Evolutionary conservation across 2,888 invertebrate species (phyloP).

Genomic region (Sylvicola cinctus): DNA sequence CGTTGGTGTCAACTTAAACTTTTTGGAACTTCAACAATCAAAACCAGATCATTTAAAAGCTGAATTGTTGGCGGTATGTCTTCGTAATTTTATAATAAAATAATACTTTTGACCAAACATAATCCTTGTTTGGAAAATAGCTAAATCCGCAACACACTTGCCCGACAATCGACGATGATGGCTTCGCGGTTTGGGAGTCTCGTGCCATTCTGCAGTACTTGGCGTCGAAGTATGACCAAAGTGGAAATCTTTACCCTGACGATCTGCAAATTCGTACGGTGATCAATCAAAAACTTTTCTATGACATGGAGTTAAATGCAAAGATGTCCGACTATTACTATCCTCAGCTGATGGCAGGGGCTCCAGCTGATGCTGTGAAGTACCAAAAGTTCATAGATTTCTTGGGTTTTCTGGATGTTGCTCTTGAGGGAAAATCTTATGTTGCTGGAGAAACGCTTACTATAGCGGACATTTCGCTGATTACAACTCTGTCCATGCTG

Average conservation of each 20-base stretch:
- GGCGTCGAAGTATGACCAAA: constrained; percentile 58
- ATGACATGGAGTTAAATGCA: constrained; percentile 54
- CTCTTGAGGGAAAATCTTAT: constrained; percentile 42
- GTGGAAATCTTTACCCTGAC: constrained; percentile 50
- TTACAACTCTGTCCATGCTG: constrained; percentile 45
- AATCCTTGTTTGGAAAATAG: constrained; percentile 23
- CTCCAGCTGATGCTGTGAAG: constrained; percentile 42
- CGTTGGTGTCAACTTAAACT: too few relatives aligned
- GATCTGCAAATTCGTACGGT: constrained; percentile 54
- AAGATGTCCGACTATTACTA: constrained; percentile 49
- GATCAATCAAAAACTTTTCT: constrained; percentile 61
- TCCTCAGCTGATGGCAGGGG: constrained; percentile 38
- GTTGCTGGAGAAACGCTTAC: constrained; percentile 45
- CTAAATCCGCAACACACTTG: constrained; percentile 69
- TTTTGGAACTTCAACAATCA: too few relatives aligned
- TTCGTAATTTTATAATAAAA: too few relatives aligned
- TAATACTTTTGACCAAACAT: neutral
- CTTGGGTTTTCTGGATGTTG: constrained; percentile 37
- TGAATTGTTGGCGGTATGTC: too few relatives aligned
- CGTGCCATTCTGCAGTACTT: constrained; percentile 66
- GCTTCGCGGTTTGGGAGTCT: constrained; percentile 64
- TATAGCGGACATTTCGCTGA: constrained; percentile 47
- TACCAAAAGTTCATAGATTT: constrained; percentile 40
- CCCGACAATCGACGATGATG: constrained; percentile 68
- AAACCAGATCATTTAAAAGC: too few relatives aligned